phyloP scores from a whole-genome alignment of 2,888 invertebrate genomes.

The Tetragnatha montana region DNA sequence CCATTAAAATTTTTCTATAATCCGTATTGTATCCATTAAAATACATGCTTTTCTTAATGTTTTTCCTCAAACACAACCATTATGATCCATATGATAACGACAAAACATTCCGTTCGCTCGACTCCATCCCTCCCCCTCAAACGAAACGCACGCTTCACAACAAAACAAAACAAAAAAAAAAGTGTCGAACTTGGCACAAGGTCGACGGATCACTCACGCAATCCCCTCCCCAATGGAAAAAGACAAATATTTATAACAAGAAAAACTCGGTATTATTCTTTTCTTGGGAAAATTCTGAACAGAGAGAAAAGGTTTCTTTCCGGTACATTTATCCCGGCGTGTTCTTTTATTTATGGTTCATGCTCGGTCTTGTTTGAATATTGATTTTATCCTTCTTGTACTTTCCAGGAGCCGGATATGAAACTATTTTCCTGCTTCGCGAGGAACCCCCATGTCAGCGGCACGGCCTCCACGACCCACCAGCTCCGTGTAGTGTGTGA shows the following conservation, averaged over 20 bases:
- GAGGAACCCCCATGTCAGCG: slow-evolving; percentile 59
- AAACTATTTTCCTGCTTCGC: slow-evolving; percentile 65
- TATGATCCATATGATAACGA: background rate
- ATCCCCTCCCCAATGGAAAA: slow-evolving; percentile 27
- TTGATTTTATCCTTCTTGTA: slow-evolving; percentile 45
- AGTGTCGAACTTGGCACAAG: background rate
- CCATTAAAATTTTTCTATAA: no score
- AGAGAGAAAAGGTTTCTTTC: slow-evolving; percentile 50
- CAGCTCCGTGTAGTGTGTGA: slow-evolving; percentile 64
- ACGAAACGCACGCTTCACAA: background rate
- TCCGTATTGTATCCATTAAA: background rate
- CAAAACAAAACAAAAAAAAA: background rate
- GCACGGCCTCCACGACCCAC: slow-evolving; percentile 55
- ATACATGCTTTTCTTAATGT: background rate
- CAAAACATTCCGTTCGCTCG: background rate
- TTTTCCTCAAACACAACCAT: background rate
- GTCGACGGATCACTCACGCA: slow-evolving; percentile 1
- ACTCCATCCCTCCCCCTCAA: background rate
- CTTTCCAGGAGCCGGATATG: slow-evolving; percentile 65
- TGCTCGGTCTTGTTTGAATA: slow-evolving; percentile 50
- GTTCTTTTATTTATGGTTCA: slow-evolving; percentile 55
- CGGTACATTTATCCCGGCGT: slow-evolving; percentile 49
- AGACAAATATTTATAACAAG: slow-evolving; percentile 44
- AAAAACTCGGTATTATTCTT: slow-evolving; percentile 21
- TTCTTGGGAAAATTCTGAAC: no score